Evolutionary conservation across 2,797 vertebrate species (phyloP).

Genomic region (Zalophus californianus): DNA sequence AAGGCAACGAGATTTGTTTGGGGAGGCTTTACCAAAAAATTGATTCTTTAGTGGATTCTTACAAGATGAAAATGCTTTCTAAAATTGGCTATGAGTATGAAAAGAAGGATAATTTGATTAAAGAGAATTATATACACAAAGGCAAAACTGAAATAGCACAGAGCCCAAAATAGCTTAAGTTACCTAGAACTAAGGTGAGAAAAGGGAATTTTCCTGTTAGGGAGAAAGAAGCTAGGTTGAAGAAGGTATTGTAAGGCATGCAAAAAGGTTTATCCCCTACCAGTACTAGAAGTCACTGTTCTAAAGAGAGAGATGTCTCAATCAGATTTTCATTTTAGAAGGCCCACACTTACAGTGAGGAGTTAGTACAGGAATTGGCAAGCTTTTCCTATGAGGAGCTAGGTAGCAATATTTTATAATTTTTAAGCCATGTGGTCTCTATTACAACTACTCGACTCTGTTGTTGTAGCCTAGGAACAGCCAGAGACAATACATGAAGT

Average conservation of each 20-base stretch:
- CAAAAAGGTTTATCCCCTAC: neutral
- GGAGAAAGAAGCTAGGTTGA: neutral
- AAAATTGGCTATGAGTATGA: neutral
- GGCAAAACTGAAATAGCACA: neutral
- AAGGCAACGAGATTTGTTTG: neutral
- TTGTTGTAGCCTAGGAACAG: neutral
- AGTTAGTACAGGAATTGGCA: neutral
- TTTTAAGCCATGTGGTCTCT: neutral
- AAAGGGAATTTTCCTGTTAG: neutral
- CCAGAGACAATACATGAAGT: neutral
- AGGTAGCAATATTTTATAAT: neutral
- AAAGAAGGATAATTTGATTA: constrained; percentile 16
- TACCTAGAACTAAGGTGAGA: neutral
- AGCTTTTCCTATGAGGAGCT: neutral
- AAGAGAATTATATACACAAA: neutral
- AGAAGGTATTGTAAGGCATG: neutral
- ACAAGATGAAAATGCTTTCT: constrained; percentile 1
- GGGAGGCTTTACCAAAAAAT: neutral
- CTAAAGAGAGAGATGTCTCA: neutral
- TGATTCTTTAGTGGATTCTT: neutral
- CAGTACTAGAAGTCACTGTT: neutral
- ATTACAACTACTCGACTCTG: neutral
- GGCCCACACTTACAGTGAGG: neutral
- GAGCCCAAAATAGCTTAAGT: neutral
- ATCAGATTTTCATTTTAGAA: neutral